Evolutionary conservation across 1,140 invertebrate genomes (phyloP), one percentile per base, ranked within the genome.

Genomic region (Euwallacea similis): DNA sequence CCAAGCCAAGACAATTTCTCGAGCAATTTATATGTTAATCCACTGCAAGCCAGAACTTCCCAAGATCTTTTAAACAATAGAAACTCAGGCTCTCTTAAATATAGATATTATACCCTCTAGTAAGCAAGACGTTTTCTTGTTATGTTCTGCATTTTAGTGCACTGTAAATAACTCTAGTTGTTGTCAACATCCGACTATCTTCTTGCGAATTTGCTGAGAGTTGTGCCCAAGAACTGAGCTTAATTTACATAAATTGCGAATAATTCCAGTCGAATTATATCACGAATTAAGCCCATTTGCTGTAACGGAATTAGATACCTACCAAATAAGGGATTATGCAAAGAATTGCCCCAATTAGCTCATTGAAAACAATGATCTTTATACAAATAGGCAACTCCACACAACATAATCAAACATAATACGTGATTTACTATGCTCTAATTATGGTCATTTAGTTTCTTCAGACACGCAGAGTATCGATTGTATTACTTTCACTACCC

Each of bases 101-200:
- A 79, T 76, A 75, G 75, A 79, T 76, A 79, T 79, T 79, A 77
- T 79, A 79, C 76, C 77, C 77, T 74, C 77, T 62, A 75, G 72
- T 77, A 76, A 78, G 76, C 76, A 79, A 72, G 76, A 76, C 76
- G 74, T 78, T 76, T 78, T 74, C 76, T 78, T 75, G 73, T 76
- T 63, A 56, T 55, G 61, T 70, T 70, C 61, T 70, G 68, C 59
- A 69, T 55, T 67, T 66, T 59, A 56, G 16, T 67, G 66, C 66
- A 55, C 59, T 69, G 67, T 69, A 69, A 69, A 69, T 69, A 62
- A 69, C 59, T 61, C 67, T 7, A 42, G 21, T 16, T 21, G 54
- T 65, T 62, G 21, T 21, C 50, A 41, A 54, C 62, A 65, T 65
- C 62, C 62, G 62, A 65, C 62, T 65, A 9, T 65, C 47, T 53